phyloP scores from a whole-genome alignment of 2,797 vertebrate genomes.

The Melopsittacus undulatus region DNA sequence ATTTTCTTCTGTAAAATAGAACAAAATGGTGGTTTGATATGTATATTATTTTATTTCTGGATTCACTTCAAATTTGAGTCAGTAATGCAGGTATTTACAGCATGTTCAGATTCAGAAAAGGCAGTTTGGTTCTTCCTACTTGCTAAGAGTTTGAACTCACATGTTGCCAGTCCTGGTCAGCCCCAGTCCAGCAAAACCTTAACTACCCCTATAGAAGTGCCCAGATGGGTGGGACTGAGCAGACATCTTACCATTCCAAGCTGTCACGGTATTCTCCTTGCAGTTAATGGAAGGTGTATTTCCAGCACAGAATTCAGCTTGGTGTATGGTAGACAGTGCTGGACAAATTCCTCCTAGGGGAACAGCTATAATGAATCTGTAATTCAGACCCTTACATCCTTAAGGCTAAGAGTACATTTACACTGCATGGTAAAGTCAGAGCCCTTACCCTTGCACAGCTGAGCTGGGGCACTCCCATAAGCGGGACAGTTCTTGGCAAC shows the following conservation, averaged over 20 bases:
- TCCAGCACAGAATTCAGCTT: background rate
- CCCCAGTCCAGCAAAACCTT: background rate
- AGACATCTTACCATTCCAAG: background rate
- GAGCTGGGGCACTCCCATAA: background rate
- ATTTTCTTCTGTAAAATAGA: background rate
- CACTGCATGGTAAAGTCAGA: fast-evolving
- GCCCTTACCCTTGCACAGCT: background rate
- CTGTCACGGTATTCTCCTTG: background rate
- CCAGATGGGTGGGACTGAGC: background rate
- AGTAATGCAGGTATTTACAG: background rate
- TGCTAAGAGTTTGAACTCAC: background rate
- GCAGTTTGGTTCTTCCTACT: background rate
- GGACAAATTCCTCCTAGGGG: background rate
- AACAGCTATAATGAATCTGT: background rate
- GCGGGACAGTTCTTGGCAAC: background rate
- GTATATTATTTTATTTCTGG: background rate
- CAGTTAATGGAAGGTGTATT: background rate
- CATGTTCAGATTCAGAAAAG: background rate
- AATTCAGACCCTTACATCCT: background rate
- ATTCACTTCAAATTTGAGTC: background rate
- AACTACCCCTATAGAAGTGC: background rate
- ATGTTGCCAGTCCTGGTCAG: background rate
- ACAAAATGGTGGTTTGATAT: background rate
- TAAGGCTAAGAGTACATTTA: background rate
- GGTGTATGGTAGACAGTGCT: background rate